Percentiles rank a stretch among this genome's conserved stretches.
Conservation (phyloP, 2,888 invertebrate species). For the Teinopalpus imperialis region DNA sequence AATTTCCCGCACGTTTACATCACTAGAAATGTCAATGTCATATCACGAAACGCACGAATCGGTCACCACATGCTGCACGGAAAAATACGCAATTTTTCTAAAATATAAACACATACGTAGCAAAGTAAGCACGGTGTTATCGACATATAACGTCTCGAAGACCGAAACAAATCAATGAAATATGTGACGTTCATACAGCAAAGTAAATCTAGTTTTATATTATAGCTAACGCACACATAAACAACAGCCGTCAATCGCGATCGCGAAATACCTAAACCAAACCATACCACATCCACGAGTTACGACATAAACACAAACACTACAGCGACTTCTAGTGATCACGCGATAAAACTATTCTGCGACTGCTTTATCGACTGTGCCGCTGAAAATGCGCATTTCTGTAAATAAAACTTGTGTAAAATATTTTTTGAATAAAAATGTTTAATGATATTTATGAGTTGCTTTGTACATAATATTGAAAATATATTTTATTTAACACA, state of each 20-base stretch:
- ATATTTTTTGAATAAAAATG: no score
- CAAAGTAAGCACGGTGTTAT: constrained; percentile 19
- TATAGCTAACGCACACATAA: constrained; percentile 50
- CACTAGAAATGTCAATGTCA: constrained; percentile 58
- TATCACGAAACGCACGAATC: constrained; percentile 34
- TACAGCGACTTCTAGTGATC: constrained; percentile 47
- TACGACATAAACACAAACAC: constrained; percentile 20
- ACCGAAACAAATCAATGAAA: constrained; percentile 41
- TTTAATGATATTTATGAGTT: no score
- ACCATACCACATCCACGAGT: constrained; percentile 30
- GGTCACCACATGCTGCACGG: constrained; percentile 33
- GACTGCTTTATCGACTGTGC: constrained; percentile 51
- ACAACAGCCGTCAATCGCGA: constrained; percentile 46
- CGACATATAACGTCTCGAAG: constrained; percentile 30
- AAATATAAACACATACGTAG: constrained; percentile 24
- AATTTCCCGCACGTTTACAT: constrained; percentile 63
- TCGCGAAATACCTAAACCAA: constrained; percentile 26
- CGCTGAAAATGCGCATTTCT: constrained; percentile 26
- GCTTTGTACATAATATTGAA: no score
- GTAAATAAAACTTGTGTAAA: no score
- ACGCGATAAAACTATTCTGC: constrained; percentile 11
- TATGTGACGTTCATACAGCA: constrained; percentile 38
- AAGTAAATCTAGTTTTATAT: constrained; percentile 41
- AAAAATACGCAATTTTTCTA: constrained; percentile 40
- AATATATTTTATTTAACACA: no score